Conservation (phyloP, 1,140 invertebrate species). For the Ctenoplectra terminalis region DNA sequence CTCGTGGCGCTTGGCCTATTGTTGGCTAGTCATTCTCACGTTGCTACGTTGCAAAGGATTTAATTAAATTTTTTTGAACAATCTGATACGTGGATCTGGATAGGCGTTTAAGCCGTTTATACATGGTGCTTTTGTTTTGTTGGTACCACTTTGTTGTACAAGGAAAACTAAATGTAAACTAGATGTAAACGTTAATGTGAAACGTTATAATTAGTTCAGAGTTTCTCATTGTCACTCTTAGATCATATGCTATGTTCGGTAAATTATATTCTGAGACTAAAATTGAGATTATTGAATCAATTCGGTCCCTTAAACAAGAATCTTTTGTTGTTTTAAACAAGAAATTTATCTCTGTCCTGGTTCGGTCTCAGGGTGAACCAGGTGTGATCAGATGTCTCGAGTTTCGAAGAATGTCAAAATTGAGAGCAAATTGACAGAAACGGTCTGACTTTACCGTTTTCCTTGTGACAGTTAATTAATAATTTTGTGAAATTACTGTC, state of each 20-base stretch:
- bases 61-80: slow-evolving; percentile 6
- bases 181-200: too few species aligned
- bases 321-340: too few species aligned
- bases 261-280: too few species aligned
- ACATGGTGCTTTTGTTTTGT: neutral
- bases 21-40: slow-evolving; percentile 16
- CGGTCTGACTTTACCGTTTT: slow-evolving; percentile 1
- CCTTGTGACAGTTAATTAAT: slow-evolving; percentile 4
- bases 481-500: neutral
- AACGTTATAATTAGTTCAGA: too few species aligned
- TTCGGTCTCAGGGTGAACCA: slow-evolving; percentile 17
- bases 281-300: too few species aligned
- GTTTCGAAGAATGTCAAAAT: neutral
- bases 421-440: too few species aligned
- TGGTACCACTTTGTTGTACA: too few species aligned
- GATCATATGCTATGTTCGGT: too few species aligned
- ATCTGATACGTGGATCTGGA: neutral
- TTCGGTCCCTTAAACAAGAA: too few species aligned
- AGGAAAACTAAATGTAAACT: too few species aligned
- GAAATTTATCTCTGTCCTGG: slow-evolving; percentile 13
- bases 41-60: neutral
- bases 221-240: too few species aligned
- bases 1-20: slow-evolving; percentile 26
- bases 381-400: slow-evolving; percentile 10
- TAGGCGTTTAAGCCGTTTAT: neutral